Evolutionary conservation across 2,888 invertebrate genomes (phyloP), one percentile per base, ranked within the genome.

Genomic region (Hermaeophaga mercurialis): DNA sequence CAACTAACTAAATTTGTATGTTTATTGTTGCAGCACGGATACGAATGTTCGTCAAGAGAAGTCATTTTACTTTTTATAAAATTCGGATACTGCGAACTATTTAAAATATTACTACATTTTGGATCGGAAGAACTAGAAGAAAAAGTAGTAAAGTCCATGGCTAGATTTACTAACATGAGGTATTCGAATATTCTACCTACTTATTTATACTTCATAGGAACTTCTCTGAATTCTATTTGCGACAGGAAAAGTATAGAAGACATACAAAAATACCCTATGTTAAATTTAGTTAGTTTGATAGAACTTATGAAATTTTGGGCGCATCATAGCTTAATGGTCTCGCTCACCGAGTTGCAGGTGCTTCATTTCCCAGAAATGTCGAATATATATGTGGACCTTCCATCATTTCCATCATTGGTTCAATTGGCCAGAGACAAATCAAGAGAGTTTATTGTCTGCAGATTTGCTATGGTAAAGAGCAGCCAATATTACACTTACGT

Each of bases 401-500:
- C 43, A 2, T 5, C 3, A 3, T 43, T 43, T 24, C 43, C 43
- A 3, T 43, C 43, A 9, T 24, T 43, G 14, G 12, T 43, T 3
- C 24, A 43, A 26, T 7, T 43, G 9, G 43, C 43, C 14, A 43
- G 43, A 11, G 43, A 43, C 14, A 43, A 22, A 43, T 1, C 24
- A 4, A 43, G 43, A 14, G 6, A 43, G 11, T 24, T 24, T 24
- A 24, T 43, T 22, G 43, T 43, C 3, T 15, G 7, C 7, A 43
- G 26, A 43, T 43, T 43, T 43, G 1, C 3, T 9, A 24, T 43
- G 7, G 7, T 2, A 4, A 24, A 43, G 3, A 12, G 24, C 15
- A 26, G 43, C 3, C 43, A 43, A 11, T 43, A 43, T 43, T 43
- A 43, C 11, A 43, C 43, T 43, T 43, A 24, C 14, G 8, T 43